Percentiles rank a stretch among this genome's conserved stretches.
Conservation (phyloP, 1,140 invertebrate genomes). For the Micrasema minimum region DNA sequence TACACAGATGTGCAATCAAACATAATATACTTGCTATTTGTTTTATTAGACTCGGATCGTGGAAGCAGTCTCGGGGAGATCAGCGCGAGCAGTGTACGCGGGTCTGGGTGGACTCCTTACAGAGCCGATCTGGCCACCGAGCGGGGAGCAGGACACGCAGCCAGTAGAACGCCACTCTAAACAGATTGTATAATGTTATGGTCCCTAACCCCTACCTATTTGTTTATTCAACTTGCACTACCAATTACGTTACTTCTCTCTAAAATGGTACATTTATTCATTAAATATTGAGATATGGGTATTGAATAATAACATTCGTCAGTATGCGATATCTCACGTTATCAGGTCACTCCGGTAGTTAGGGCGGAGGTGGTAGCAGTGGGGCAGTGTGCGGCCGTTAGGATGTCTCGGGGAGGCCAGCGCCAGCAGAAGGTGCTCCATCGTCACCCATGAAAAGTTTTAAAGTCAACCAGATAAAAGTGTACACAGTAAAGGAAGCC, state of each 20-base stretch:
- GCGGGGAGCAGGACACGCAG: background rate
- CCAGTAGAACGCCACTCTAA: conserved; percentile 6
- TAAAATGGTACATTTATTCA: too few species aligned
- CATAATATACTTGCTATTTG: too few species aligned
- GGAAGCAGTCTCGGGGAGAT: background rate
- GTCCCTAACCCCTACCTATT: conserved; percentile 5
- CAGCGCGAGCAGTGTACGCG: background rate
- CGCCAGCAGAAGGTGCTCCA: background rate
- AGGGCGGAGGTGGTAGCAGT: background rate
- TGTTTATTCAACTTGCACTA: too few species aligned
- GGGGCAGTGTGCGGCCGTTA: background rate
- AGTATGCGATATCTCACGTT: too few species aligned
- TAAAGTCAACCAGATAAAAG: conserved; percentile 38
- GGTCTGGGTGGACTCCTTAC: background rate
- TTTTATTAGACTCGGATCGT: too few species aligned
- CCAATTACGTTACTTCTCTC: too few species aligned
- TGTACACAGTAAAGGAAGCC: conserved; percentile 14
- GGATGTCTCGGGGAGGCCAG: background rate
- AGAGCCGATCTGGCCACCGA: background rate
- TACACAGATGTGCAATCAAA: too few species aligned
- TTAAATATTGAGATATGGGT: too few species aligned
- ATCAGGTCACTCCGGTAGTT: background rate
- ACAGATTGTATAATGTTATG: conserved; percentile 27
- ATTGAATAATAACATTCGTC: too few species aligned
- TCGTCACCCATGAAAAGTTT: conserved; percentile 40